These are phyloP conservation scores for Gonocerus acuteangulatus DNA, from an alignment of 2,888 invertebrate species.

Conservation along the genomic window DNA sequence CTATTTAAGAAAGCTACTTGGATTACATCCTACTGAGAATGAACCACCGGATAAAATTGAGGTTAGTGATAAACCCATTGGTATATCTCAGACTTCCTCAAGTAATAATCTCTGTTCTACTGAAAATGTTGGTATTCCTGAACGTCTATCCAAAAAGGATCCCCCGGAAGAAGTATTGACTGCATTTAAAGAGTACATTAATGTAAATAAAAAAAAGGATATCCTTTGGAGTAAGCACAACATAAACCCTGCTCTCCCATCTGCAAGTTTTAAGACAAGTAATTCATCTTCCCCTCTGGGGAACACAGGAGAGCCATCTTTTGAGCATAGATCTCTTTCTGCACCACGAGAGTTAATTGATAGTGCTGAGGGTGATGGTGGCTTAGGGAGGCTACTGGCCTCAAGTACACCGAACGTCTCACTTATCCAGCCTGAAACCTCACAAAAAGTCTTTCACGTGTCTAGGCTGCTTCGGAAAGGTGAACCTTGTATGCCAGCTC, in stretches of 20 bases:
- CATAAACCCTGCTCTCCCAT: conserved; percentile 20
- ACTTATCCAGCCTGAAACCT: neutral
- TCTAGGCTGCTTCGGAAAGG: conserved; percentile 9
- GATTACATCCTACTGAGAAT: conserved; percentile 16
- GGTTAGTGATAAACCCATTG: conserved; percentile 15
- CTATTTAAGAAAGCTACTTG: conserved; percentile 27
- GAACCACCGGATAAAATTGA: neutral
- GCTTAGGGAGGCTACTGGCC: neutral
- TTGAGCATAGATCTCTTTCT: conserved; percentile 14
- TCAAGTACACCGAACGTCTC: conserved; percentile 14
- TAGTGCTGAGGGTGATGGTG: neutral
- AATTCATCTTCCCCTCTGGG: neutral
- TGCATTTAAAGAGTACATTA: conserved; percentile 18
- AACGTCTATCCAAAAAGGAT: conserved; percentile 1
- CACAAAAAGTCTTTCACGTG: neutral
- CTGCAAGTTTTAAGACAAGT: conserved; percentile 24
- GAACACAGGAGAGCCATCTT: neutral
- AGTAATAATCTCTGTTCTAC: conserved; percentile 16
- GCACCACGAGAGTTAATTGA: conserved; percentile 8
- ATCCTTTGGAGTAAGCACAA: conserved; percentile 23
- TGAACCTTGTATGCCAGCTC: neutral
- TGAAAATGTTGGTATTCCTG: conserved; percentile 4
- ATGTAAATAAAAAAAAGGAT: conserved; percentile 4
- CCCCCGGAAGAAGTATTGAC: conserved; percentile 17
- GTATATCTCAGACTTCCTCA: neutral